phyloP scores from a whole-genome alignment of 92 coral and sea anemone species.

The Nematostella vectensis region DNA sequence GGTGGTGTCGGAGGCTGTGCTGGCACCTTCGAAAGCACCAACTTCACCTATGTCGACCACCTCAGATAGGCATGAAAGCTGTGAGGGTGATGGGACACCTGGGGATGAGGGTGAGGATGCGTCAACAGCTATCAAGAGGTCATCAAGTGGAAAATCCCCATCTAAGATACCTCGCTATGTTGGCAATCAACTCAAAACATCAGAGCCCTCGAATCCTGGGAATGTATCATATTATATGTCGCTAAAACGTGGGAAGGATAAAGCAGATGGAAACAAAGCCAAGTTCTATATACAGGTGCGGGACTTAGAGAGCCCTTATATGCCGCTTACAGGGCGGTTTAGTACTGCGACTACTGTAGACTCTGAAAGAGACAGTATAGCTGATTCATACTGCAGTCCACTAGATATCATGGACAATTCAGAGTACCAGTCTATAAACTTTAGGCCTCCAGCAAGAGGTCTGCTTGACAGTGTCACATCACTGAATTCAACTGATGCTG shows the following conservation, averaged over 20 bases:
- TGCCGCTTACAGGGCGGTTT: slow-evolving; percentile 42
- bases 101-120: slow-evolving; percentile 15
- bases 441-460: slow-evolving; percentile 20
- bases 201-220: slow-evolving; percentile 35
- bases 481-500: slow-evolving; percentile 26
- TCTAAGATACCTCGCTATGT: slow-evolving; percentile 80
- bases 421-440: slow-evolving; percentile 18
- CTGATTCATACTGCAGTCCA: slow-evolving; percentile 37
- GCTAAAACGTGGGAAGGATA: slow-evolving; percentile 39
- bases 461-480: slow-evolving; percentile 42
- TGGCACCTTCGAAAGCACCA: slow-evolving; percentile 24
- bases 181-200: slow-evolving; percentile 32
- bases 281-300: slow-evolving; percentile 72
- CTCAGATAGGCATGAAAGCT: slow-evolving; percentile 1
- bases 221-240: slow-evolving; percentile 83
- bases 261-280: slow-evolving; percentile 45
- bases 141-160: slow-evolving; percentile 87
- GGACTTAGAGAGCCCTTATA: slow-evolving; percentile 60
- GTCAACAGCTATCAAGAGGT: slow-evolving; percentile 60
- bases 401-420: slow-evolving; percentile 5
- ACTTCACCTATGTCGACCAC: slow-evolving; percentile 49
- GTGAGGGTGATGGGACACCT: slow-evolving; percentile 9
- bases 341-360: slow-evolving; percentile 59
- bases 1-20: not conserved
- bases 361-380: slow-evolving; percentile 42